phyloP scores from a whole-genome alignment of 2,113 vertebrate genomes.

The Archilochus colubris region DNA sequence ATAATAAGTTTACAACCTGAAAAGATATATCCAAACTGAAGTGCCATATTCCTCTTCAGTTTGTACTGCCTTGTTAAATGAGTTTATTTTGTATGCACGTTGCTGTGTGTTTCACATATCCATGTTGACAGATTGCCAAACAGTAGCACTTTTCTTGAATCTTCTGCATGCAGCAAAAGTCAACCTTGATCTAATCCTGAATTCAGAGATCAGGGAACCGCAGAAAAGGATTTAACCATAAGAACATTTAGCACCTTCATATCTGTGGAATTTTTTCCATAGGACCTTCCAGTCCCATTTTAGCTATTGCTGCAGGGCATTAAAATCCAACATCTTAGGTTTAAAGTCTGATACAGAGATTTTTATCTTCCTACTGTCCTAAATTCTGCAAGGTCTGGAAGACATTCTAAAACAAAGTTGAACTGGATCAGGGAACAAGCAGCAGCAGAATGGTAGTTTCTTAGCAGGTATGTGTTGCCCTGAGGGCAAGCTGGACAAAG shows the following conservation, averaged over 20 bases:
- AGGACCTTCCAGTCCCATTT: background rate
- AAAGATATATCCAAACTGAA: background rate
- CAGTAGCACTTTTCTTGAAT: background rate
- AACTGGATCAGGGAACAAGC: background rate
- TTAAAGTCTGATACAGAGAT: background rate
- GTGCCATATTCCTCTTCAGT: background rate
- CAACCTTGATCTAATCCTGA: background rate
- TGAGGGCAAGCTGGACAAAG: background rate
- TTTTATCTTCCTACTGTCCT: background rate
- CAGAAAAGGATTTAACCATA: background rate
- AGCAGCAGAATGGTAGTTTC: background rate
- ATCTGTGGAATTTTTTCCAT: background rate
- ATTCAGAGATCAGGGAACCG: background rate
- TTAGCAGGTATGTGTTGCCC: background rate
- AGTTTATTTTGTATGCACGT: background rate
- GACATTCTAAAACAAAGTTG: background rate
- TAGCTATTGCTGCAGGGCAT: background rate
- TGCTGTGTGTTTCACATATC: background rate
- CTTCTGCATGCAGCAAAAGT: background rate
- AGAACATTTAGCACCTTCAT: background rate
- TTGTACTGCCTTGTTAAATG: background rate
- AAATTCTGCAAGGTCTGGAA: background rate
- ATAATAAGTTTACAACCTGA: background rate
- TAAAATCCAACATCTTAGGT: background rate
- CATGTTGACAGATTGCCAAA: rapidly evolving